Percentiles rank a stretch among this genome's conserved stretches.
These are phyloP conservation scores for Pseudocheirus occidentalis DNA, from an alignment of 2,797 vertebrate genomes.

Conservation along the genomic window DNA sequence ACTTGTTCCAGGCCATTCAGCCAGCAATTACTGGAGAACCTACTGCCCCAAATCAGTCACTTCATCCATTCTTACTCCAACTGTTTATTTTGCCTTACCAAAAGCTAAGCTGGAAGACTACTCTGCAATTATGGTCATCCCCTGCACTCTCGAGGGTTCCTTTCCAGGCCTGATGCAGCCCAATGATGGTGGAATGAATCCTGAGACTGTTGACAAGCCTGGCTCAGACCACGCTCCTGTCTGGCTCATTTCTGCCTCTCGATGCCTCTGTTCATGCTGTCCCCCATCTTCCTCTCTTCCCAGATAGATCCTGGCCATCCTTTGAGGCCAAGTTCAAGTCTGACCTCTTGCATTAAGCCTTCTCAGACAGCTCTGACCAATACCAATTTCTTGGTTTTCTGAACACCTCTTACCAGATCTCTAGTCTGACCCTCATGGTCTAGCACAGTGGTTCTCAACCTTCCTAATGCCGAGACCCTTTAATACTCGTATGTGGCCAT, in stretches of 20 bases:
- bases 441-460: too few relatives aligned
- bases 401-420: neutral
- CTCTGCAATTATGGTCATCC: neutral
- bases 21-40: neutral
- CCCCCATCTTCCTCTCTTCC: conserved; percentile 3
- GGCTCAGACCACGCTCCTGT: conserved; percentile 8
- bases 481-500: too few relatives aligned
- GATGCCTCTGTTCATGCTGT: neutral
- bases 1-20: fast-evolving
- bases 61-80: neutral
- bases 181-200: neutral
- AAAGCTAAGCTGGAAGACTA: neutral
- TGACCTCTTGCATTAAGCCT: neutral
- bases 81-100: neutral
- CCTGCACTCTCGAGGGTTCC: neutral
- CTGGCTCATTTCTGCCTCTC: conserved; percentile 15
- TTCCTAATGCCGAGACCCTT: too few relatives aligned
- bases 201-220: neutral
- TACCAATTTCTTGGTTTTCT: conserved; percentile 11
- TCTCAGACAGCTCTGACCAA: neutral
- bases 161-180: conserved; percentile 15
- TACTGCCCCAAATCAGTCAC: neutral
- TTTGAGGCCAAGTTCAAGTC: conserved; percentile 8
- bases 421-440: neutral
- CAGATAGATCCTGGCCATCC: neutral